phyloP scores from a whole-genome alignment of 2,113 vertebrate species.

The Hylia prasina region DNA sequence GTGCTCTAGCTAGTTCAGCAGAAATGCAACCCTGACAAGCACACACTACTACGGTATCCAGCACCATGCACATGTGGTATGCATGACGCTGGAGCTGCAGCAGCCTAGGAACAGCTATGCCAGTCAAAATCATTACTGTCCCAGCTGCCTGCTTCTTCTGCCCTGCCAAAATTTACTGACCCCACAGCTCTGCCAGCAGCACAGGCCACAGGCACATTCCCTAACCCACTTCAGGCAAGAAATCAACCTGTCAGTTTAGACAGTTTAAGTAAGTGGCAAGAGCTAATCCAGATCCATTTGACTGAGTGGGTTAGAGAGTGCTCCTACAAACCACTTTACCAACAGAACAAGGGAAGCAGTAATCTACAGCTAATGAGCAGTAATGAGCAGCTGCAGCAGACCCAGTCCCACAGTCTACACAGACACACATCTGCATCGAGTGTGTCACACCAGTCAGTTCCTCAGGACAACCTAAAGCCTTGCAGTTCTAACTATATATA shows the following conservation, averaged over 20 bases:
- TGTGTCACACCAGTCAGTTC: not conserved
- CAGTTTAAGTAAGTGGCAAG: not conserved
- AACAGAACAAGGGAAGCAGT: not conserved
- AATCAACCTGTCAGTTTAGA: not conserved
- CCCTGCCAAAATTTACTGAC: not conserved
- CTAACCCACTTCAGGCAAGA: not conserved
- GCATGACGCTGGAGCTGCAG: accelerated
- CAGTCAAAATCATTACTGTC: not conserved
- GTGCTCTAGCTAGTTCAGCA: not conserved
- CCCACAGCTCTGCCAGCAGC: not conserved
- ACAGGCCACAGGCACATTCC: not conserved
- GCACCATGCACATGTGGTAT: not conserved
- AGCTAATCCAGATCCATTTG: not conserved
- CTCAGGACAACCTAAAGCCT: not conserved
- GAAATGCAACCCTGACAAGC: not conserved
- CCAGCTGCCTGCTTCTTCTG: not conserved
- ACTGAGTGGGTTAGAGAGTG: not conserved
- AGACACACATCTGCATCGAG: not conserved
- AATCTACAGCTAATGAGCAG: not conserved
- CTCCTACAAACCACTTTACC: not conserved
- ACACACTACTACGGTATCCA: not conserved
- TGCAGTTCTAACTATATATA: not conserved
- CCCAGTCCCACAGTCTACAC: not conserved
- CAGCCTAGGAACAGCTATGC: not conserved
- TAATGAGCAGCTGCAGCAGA: not conserved